Conservation (phyloP, 1,140 invertebrate genomes). For the Diprion similis region DNA sequence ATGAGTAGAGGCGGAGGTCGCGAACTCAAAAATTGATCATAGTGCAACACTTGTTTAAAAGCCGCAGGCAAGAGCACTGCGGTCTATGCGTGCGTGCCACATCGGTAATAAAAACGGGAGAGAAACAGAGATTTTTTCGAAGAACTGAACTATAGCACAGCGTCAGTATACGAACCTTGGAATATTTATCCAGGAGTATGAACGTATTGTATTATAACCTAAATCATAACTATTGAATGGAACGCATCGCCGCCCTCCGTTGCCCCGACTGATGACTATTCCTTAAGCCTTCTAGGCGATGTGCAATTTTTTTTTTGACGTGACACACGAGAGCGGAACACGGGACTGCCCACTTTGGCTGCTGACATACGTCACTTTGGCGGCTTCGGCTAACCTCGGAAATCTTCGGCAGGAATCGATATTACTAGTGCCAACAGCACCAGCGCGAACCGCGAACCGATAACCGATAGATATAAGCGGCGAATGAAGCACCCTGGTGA, state of each 20-base stretch:
- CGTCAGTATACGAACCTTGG: not conserved
- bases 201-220: not conserved
- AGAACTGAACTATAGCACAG: not conserved
- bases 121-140: not conserved
- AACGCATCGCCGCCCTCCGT: not conserved
- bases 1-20: not conserved
- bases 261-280: not conserved
- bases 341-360: conserved; percentile 30
- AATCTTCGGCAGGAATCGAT: conserved; percentile 49
- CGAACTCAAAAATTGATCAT: conserved; percentile 4
- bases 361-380: conserved; percentile 31
- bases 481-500: no score
- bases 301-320: no score
- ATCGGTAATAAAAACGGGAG: not conserved
- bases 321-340: conserved; percentile 2
- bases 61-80: not conserved
- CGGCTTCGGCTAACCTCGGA: conserved; percentile 34
- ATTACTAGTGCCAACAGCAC: conserved; percentile 13
- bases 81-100: not conserved
- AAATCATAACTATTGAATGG: not conserved
- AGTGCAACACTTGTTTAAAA: not conserved
- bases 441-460: no score
- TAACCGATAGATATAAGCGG: no score
- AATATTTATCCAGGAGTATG: not conserved
- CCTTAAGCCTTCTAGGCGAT: no score